Conservation (phyloP, 2,888 invertebrate species). For the Tipula helvola region DNA sequence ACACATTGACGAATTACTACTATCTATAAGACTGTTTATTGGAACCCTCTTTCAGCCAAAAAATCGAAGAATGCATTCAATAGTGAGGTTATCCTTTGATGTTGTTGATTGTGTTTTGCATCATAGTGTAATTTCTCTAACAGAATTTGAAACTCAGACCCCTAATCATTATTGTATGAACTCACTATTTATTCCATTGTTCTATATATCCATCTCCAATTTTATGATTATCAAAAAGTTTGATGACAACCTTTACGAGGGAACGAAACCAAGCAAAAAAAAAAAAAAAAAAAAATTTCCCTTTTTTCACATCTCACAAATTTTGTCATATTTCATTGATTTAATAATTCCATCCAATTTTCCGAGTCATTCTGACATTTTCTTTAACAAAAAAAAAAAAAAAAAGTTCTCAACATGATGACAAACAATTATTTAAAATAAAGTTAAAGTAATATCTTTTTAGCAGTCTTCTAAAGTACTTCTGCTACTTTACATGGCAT, state of each 20-base stretch:
- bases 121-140: no score
- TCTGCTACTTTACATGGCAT: not conserved
- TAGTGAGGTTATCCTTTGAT: no score
- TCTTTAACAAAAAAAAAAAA: not conserved
- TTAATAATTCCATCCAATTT: constrained; percentile 4
- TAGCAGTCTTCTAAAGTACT: not conserved
- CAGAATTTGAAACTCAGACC: no score
- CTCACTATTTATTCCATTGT: no score
- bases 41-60: no score
- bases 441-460: not conserved
- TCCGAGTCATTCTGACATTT: not conserved
- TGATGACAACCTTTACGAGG: not conserved
- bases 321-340: not conserved
- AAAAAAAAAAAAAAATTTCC: not conserved
- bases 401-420: not conserved
- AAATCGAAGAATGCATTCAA: no score
- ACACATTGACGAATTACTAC: no score
- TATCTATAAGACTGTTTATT: no score
- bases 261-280: not conserved
- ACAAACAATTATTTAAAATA: not conserved
- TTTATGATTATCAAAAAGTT: not conserved
- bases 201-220: not conserved
- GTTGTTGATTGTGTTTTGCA: no score
- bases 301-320: not conserved
- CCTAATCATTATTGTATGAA: no score